These are phyloP conservation scores for Callorhinus ursinus DNA, from an alignment of 2,113 vertebrate species.

Conservation along the genomic window DNA sequence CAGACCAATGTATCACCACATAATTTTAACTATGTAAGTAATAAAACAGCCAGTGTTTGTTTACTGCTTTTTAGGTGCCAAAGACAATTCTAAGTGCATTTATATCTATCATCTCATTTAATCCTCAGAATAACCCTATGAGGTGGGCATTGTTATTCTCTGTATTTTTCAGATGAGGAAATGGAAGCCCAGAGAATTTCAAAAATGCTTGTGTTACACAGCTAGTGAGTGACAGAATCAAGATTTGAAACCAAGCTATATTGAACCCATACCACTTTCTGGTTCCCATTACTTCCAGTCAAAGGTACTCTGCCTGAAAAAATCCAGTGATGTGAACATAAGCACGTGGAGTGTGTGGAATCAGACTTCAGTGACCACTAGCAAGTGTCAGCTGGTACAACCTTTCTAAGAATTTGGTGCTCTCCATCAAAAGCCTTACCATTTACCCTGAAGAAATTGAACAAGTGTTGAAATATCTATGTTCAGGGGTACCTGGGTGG, in stretches of 20 bases:
- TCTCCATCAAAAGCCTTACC: background rate
- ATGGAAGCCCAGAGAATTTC: background rate
- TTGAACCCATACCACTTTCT: background rate
- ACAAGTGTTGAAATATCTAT: background rate
- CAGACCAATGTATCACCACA: background rate
- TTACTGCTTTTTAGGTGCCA: background rate
- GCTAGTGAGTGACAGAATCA: background rate
- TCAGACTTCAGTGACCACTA: background rate
- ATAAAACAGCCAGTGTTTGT: background rate
- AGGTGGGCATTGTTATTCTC: background rate
- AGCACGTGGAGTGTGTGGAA: background rate
- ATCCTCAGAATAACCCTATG: background rate
- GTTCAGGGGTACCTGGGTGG: background rate
- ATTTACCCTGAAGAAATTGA: background rate
- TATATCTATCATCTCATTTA: conserved; percentile 3
- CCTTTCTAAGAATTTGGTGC: background rate
- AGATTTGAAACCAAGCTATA: background rate
- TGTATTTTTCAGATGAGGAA: background rate
- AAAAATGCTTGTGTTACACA: background rate
- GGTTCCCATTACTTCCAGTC: background rate
- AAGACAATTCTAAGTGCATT: conserved; percentile 17
- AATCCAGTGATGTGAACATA: background rate
- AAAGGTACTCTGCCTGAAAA: conserved; percentile 6
- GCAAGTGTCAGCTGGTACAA: background rate
- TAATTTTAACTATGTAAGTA: conserved; percentile 9